Percentiles rank a stretch among this genome's conserved stretches.
Evolutionary conservation across 2,113 vertebrate genomes (phyloP).

Genomic region (Labeo catla): DNA sequence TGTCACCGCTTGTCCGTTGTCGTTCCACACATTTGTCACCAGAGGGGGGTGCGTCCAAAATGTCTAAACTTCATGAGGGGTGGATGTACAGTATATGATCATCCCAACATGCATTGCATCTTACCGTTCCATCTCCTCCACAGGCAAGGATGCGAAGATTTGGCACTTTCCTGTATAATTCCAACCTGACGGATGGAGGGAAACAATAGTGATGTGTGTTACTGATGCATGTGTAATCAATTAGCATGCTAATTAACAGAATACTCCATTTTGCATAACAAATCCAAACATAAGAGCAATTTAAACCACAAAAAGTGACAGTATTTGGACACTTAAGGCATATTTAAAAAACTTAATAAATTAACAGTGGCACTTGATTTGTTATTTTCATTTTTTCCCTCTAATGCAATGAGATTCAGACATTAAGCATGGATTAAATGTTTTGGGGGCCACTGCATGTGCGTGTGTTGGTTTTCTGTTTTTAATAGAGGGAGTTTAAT

Average conservation of each 20-base stretch:
- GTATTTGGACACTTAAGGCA: background rate
- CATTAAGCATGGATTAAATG: background rate
- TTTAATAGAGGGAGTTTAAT: slow-evolving; percentile 44
- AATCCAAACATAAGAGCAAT: background rate
- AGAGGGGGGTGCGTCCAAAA: slow-evolving; percentile 14
- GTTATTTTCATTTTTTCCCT: background rate
- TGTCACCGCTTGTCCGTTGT: background rate
- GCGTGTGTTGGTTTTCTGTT: slow-evolving; percentile 26
- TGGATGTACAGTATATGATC: background rate
- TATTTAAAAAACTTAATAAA: background rate
- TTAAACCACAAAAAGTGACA: background rate
- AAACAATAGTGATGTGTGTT: background rate
- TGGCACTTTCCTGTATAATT: slow-evolving; percentile 97
- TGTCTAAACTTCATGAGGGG: background rate
- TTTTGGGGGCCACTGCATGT: background rate
- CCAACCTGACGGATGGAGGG: slow-evolving; percentile 78
- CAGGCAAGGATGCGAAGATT: slow-evolving; percentile 95
- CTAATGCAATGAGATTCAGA: background rate
- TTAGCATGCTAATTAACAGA: background rate
- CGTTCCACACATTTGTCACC: slow-evolving; percentile 15
- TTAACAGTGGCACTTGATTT: background rate
- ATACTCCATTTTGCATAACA: background rate
- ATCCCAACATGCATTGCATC: slow-evolving; percentile 53
- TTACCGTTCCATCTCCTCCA: slow-evolving; percentile 94
- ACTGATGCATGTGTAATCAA: background rate